Evolutionary conservation across 2,797 vertebrate species (phyloP).

Genomic region (Luscinia luscinia): DNA sequence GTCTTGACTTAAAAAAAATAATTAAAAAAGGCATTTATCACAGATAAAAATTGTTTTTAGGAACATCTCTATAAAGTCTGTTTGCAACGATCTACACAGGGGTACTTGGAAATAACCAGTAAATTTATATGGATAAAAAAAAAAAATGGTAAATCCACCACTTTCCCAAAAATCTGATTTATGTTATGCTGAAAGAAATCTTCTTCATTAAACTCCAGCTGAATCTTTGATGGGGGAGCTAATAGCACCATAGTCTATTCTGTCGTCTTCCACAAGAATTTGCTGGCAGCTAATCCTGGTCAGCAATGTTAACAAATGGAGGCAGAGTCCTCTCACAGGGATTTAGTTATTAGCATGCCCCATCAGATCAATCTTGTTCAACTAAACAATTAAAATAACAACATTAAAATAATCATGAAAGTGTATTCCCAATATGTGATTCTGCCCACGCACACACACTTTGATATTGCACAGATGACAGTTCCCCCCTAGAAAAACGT

Average conservation of each 20-base stretch:
- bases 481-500: not conserved
- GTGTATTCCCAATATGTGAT: not conserved
- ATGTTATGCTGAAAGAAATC: not conserved
- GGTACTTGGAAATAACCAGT: not conserved
- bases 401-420: conserved; percentile 27
- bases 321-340: conserved; percentile 16
- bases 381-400: conserved; percentile 53
- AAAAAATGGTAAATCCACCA: not conserved
- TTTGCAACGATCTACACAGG: not conserved
- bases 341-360: conserved; percentile 14
- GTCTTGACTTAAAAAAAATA: not conserved
- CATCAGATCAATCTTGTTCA: conserved; percentile 33
- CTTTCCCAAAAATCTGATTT: not conserved
- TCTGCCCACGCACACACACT: not conserved
- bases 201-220: not conserved
- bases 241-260: not conserved
- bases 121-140: not conserved
- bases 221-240: not conserved
- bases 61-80: not conserved
- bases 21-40: not conserved
- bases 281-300: conserved; percentile 20
- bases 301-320: conserved; percentile 1
- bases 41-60: not conserved
- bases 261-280: not conserved
- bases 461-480: not conserved